Percentiles rank a stretch among this genome's conserved stretches.
phyloP scores from a whole-genome alignment of 2,113 vertebrate species.

The Saguinus imperator region DNA sequence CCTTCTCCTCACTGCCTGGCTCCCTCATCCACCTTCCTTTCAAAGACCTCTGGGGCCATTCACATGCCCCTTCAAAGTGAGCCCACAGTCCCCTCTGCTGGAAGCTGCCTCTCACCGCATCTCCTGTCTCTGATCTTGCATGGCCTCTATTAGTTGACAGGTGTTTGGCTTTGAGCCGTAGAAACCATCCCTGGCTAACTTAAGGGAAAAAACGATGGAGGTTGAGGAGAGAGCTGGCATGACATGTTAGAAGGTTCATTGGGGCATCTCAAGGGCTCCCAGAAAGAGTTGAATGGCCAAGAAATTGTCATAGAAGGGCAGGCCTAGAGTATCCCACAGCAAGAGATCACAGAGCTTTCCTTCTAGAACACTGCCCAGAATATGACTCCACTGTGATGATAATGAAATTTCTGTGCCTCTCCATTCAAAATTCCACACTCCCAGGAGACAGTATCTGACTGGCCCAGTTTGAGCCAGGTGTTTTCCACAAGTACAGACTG shows the following conservation, averaged over 20 bases:
- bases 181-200: slow-evolving; percentile 39
- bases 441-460: not conserved
- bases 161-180: not conserved
- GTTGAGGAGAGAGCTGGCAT: not conserved
- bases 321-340: not conserved
- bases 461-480: not conserved
- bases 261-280: not conserved
- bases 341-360: not conserved
- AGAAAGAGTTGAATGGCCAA: not conserved
- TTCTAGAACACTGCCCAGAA: not conserved
- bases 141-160: not conserved
- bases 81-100: slow-evolving; percentile 41
- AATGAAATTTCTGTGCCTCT: not conserved
- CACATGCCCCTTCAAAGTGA: not conserved
- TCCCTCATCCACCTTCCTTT: not conserved
- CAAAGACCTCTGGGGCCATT: not conserved
- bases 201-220: not conserved
- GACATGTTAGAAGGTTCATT: not conserved
- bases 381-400: not conserved
- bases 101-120: not conserved
- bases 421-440: not conserved
- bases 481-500: not conserved
- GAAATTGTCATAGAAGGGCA: not conserved
- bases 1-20: not conserved
- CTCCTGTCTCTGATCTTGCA: slow-evolving; percentile 5